phyloP scores from a whole-genome alignment of 2,797 vertebrate genomes.

The Odontamblyopus rebecca region DNA sequence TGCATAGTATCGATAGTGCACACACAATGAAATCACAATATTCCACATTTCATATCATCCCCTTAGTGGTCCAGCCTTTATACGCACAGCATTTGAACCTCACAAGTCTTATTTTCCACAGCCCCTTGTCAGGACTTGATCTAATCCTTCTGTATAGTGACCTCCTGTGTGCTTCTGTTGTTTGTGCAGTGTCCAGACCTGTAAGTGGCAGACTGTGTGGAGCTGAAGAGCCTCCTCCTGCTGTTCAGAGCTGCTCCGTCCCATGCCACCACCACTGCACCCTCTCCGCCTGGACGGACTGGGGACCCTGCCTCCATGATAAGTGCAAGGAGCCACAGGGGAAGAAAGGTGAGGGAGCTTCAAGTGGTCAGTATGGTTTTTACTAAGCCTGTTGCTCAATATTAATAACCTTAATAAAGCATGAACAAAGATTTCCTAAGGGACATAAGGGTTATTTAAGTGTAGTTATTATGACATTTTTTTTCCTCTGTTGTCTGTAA shows the following conservation, averaged over 20 bases:
- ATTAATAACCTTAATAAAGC: too few relatives aligned
- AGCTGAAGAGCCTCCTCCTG: conserved; percentile 74
- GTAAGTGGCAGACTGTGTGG: conserved; percentile 81
- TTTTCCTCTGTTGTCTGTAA: neutral
- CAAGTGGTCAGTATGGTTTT: too few relatives aligned
- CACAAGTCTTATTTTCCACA: neutral
- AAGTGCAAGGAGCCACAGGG: conserved; percentile 85
- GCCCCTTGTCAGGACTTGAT: conserved; percentile 16
- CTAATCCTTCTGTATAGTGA: conserved; percentile 25
- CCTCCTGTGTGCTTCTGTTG: conserved; percentile 21
- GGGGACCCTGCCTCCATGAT: conserved; percentile 87
- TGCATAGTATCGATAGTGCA: too few relatives aligned
- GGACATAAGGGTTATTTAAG: too few relatives aligned
- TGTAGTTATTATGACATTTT: neutral
- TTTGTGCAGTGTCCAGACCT: conserved; percentile 84
- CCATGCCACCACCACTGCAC: conserved; percentile 82
- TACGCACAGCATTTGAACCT: conserved; percentile 5
- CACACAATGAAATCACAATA: too few relatives aligned
- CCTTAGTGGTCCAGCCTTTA: too few relatives aligned
- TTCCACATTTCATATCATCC: too few relatives aligned
- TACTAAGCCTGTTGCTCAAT: too few relatives aligned
- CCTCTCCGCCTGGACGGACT: conserved; percentile 86
- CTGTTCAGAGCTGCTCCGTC: conserved; percentile 83
- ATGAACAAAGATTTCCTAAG: too few relatives aligned
- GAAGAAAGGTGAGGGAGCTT: conserved; percentile 82